Conservation (phyloP, 2,797 vertebrate species). For the Enteromius trimaculatus region DNA sequence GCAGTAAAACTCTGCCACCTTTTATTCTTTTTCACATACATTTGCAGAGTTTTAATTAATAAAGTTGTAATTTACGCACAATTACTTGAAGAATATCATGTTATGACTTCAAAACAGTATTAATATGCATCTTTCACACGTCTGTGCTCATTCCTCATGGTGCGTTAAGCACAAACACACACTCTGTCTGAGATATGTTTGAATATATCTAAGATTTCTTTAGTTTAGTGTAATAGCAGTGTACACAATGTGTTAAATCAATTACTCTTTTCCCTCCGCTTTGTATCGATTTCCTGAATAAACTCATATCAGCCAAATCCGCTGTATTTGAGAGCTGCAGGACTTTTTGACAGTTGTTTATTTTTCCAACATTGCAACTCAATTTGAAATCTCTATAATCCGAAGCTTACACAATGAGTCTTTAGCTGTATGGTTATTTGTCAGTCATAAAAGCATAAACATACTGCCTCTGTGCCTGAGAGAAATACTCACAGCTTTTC, state of each 20-base stretch:
- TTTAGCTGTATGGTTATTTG: constrained; percentile 15
- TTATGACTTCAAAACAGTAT: no score
- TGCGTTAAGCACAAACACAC: background rate
- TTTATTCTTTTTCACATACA: no score
- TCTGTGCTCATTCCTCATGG: background rate
- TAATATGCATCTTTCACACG: background rate
- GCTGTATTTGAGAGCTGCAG: constrained; percentile 16
- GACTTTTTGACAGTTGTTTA: constrained; percentile 31
- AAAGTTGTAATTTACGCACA: no score
- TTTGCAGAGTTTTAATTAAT: no score
- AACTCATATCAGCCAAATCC: constrained; percentile 27
- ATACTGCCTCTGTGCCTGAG: background rate
- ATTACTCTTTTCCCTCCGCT: constrained; percentile 37
- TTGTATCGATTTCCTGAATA: constrained; percentile 47
- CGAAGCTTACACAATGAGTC: constrained; percentile 48
- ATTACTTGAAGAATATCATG: no score
- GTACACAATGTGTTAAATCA: constrained; percentile 33
- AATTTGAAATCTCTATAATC: constrained; percentile 55
- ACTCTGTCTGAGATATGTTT: background rate
- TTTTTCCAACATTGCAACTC: constrained; percentile 46
- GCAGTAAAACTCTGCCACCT: no score
- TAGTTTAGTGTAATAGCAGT: constrained; percentile 33
- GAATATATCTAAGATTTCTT: constrained; percentile 2
- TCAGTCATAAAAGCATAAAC: constrained; percentile 46
- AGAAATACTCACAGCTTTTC: constrained; percentile 16